Evolutionary conservation across 2,797 vertebrate genomes (phyloP).

Genomic region (Potorous gilbertii): DNA sequence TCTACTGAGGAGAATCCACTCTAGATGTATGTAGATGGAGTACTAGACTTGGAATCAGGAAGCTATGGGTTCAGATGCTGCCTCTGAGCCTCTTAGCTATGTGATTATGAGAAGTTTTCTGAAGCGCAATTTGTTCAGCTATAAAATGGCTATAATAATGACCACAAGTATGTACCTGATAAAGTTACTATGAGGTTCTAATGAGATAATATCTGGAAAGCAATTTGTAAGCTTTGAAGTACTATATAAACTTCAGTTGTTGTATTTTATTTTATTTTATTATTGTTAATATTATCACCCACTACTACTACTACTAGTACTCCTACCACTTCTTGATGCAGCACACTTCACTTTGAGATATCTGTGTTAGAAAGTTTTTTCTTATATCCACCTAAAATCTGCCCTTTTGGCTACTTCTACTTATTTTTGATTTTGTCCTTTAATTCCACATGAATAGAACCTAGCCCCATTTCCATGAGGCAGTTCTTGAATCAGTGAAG

Average conservation of each 20-base stretch:
- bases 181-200: not conserved
- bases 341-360: too few relatives aligned
- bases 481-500: too few relatives aligned
- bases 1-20: too few relatives aligned
- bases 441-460: too few relatives aligned
- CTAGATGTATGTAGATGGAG: not conserved
- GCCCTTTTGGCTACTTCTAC: too few relatives aligned
- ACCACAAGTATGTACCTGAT: not conserved
- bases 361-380: too few relatives aligned
- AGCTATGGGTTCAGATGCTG: not conserved
- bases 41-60: not conserved
- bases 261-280: not conserved
- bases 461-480: too few relatives aligned
- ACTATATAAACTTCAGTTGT: not conserved
- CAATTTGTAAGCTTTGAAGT: too few relatives aligned
- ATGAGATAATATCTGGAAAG: not conserved
- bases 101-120: not conserved
- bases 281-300: not conserved
- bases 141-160: not conserved
- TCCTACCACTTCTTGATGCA: too few relatives aligned
- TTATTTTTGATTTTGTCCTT: too few relatives aligned
- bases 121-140: not conserved
- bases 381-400: too few relatives aligned
- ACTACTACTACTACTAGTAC: too few relatives aligned
- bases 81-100: not conserved